Base-by-base conservation (phyloP, 1,140 invertebrate genomes). In the Muscidifurax raptorellus region DNA sequence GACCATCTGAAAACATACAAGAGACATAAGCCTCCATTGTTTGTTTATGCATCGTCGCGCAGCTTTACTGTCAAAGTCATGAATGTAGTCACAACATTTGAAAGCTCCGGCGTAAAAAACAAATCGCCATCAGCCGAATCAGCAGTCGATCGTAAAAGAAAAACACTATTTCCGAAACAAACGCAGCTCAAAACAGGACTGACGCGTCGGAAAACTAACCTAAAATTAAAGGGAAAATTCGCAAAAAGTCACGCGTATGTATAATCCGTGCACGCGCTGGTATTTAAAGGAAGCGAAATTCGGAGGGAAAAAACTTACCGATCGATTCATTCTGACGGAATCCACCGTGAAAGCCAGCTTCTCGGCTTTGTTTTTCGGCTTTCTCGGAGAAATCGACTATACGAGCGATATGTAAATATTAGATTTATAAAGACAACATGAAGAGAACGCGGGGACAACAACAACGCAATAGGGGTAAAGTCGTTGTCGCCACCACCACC, bases 251-350 rank as follows among this genome's bases (percentile, higher is more conserved):
- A 59, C 52, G 13, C 44, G 44, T 1, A 47, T n/a, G n/a, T n/a
- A 36, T 64, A 59, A 30, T 75, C 40, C 71, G 44, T 75, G 80
- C 28, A 40, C 18, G 80, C 47, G 52, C 40, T 76, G n/a, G 22
- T 67, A 72, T 72, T 40, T n/a, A 75, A 71, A 80, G 52, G 6
- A 22, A 2, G 52, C 15, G 52, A 5, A 59, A 59, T 59, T 59
- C 15, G 22, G 18, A 59, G 52, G 18, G 18, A 59, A 59, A n/a
- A 27, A 82, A 82, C 32, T 89, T 87, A 90, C 89, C 88, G 86
- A 71, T 75, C 89, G 86, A 79, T 90, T 90, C 89, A 90, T 90
- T 28, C 75, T 89, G 87, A 22, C 6, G 74, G 22, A 32, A 7
- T 36, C 10, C 22, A 59, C 22, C 22, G 22, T 40, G 36, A 40